A percentile compares a stretch with the other conserved stretches of the same genome.
Evolutionary conservation across 1,140 invertebrate species (phyloP).

Genomic region (Bombus waltoni): DNA sequence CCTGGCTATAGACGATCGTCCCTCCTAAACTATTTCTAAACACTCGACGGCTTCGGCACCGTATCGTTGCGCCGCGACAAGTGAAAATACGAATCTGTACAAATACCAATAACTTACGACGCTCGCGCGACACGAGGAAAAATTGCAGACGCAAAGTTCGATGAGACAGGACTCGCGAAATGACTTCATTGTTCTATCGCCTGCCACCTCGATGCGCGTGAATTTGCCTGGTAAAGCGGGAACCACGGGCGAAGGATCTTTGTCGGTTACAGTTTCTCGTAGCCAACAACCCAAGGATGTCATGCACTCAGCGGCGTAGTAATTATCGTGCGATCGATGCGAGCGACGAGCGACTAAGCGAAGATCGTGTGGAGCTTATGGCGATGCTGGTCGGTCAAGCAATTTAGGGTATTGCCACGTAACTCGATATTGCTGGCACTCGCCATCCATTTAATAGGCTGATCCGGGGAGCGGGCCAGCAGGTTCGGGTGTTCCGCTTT

Average conservation of each 20-base stretch:
- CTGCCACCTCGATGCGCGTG: neutral
- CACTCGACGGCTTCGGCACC: too few species aligned
- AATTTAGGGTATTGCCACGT: slow-evolving; percentile 74
- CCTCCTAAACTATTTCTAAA: too few species aligned
- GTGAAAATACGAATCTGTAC: too few species aligned
- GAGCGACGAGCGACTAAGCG: slow-evolving; percentile 34
- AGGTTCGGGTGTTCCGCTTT: slow-evolving; percentile 58
- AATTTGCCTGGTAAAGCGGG: neutral
- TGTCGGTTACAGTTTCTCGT: neutral
- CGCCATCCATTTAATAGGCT: slow-evolving; percentile 73
- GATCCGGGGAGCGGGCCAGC: slow-evolving; percentile 54
- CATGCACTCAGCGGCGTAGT: slow-evolving; percentile 33
- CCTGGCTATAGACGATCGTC: too few species aligned
- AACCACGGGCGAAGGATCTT: neutral
- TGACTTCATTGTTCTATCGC: neutral
- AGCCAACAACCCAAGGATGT: slow-evolving; percentile 17
- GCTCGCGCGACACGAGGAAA: too few species aligned
- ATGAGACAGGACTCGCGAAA: too few species aligned
- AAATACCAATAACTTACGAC: too few species aligned
- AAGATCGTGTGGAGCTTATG: slow-evolving; percentile 55
- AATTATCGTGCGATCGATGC: slow-evolving; percentile 65
- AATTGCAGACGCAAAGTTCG: neutral
- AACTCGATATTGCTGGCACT: slow-evolving; percentile 76
- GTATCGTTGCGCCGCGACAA: too few species aligned
- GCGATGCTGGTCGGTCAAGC: slow-evolving; percentile 48